These are phyloP conservation scores for Zele albiditarsus DNA, from an alignment of 2,888 invertebrate species.

Conservation along the genomic window DNA sequence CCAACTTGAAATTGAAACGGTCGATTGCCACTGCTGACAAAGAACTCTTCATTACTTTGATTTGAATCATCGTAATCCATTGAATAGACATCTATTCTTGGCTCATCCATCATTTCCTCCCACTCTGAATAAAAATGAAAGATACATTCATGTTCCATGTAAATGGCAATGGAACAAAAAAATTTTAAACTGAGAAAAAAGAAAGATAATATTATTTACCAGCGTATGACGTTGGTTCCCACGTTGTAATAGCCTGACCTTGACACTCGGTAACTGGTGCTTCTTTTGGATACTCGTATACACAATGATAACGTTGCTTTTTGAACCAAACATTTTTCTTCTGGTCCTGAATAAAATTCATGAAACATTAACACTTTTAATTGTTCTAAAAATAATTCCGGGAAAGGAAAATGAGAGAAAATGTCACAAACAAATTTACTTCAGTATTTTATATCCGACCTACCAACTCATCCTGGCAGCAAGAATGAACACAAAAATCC, in stretches of 20 bases:
- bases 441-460: constrained; percentile 36
- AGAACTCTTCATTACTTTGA: constrained; percentile 79
- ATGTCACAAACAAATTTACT: neutral
- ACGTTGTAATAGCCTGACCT: constrained; percentile 59
- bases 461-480: constrained; percentile 71
- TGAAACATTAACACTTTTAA: constrained; percentile 1
- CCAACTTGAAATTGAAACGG: constrained; percentile 78
- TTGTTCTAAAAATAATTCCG: neutral
- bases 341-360: constrained; percentile 73
- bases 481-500: constrained; percentile 50
- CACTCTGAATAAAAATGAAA: constrained; percentile 58
- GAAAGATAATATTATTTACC: constrained; percentile 59
- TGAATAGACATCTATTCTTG: constrained; percentile 66
- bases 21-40: constrained; percentile 81
- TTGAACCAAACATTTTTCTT: constrained; percentile 87
- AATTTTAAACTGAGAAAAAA: neutral
- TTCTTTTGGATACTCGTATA: constrained; percentile 89
- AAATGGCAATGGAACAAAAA: neutral
- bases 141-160: neutral
- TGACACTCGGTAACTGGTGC: constrained; percentile 72
- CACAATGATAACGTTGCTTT: constrained; percentile 87
- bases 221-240: constrained; percentile 60
- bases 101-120: constrained; percentile 71
- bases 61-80: constrained; percentile 67
- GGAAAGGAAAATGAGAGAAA: neutral